Evolutionary conservation across 2,113 vertebrate genomes (phyloP).

Genomic region (Ardeotis arabs): DNA sequence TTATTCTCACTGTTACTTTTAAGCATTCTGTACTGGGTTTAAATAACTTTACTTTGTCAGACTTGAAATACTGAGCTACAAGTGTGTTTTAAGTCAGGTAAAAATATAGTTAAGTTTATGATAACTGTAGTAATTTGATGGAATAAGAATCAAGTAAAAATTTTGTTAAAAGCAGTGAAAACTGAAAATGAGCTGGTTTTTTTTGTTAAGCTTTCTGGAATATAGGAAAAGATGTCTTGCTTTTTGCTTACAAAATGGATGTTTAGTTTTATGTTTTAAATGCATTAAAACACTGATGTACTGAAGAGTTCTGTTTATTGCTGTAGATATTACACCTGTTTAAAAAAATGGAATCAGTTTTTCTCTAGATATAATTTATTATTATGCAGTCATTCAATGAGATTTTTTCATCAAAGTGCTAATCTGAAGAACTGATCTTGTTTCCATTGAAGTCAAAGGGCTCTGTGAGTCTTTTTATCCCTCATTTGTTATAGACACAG

Average conservation of each 20-base stretch:
- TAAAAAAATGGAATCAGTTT: not conserved
- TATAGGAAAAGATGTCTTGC: not conserved
- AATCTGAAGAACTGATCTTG: not conserved
- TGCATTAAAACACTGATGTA: not conserved
- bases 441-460: not conserved
- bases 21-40: not conserved
- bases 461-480: not conserved
- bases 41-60: not conserved
- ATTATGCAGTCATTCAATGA: not conserved
- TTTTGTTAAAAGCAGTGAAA: not conserved
- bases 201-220: not conserved
- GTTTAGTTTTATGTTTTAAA: not conserved
- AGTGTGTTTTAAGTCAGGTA: not conserved
- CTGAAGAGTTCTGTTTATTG: not conserved
- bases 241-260: not conserved
- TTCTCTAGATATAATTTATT: not conserved
- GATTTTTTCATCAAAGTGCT: not conserved
- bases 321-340: not conserved
- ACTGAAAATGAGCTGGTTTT: not conserved
- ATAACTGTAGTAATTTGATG: not conserved
- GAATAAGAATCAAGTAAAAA: not conserved
- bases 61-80: not conserved
- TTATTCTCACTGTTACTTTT: not conserved
- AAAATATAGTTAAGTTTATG: not conserved
- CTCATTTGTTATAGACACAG: not conserved